Base-by-base conservation (phyloP, 2,888 invertebrate species). In the Tachina lurida region DNA sequence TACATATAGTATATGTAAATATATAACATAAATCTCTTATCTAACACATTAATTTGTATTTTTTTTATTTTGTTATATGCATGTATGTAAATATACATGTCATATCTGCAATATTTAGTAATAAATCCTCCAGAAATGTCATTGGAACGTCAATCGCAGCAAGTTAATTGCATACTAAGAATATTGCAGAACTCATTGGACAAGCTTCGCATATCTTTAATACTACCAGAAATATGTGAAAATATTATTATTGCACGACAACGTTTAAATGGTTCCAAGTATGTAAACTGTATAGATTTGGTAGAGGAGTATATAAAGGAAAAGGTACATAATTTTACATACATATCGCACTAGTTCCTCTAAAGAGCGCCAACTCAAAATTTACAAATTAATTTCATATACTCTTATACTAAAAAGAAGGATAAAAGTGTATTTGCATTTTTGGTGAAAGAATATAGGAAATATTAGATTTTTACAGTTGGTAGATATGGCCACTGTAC, bases 141-240 rank as follows among this genome's bases (percentile, higher is more conserved):
- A 17, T 85, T 88, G 70, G 89, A 89, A 81, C 88, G 88, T 13
- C 68, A 68, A 17, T 88, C 87, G 8, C 87, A 90, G 5, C 87
- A 90, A 60, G 86, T 88, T 7, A 87, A 88, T 22, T 88, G 88
- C 56, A 88, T 89, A 60, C n/a, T 89, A 10, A 81, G 88, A 9
- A 88, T 89, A 41, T 76, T 90, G 10, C 82, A 87, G 1, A 84
- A 87, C 15, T 87, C 88, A 8, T 88, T 90, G 13, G 87, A 87
- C n/a, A 90, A 89, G 84, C 56, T 90, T 9, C 87, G 88, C 76
- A 88, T 89, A 9, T 88, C 89, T 7, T 49, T 89, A 17, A 68
- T 89, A 22, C 81, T 90, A 22, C 90, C 90, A 5, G 31, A 71
- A 9, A 75, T 90, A 12, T 81, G 90, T 15, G 85, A 88, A 62